phyloP scores from a whole-genome alignment of 2,888 invertebrate species.

The Epistrophe grossulariae region DNA sequence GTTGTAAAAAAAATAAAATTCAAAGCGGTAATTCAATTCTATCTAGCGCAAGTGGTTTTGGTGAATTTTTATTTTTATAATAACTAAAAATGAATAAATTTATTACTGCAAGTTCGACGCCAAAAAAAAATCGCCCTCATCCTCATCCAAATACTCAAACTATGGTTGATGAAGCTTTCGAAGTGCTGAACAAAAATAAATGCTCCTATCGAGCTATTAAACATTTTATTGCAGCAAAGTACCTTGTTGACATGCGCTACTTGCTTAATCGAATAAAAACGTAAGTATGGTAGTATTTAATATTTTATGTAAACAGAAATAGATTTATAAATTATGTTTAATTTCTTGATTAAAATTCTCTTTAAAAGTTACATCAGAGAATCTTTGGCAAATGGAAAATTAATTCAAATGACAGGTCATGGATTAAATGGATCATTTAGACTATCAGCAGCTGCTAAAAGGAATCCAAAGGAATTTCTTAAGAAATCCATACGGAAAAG shows the following conservation, averaged over 20 bases:
- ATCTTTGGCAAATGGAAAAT: conserved; percentile 37
- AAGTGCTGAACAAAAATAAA: conserved; percentile 20
- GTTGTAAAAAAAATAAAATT: no score
- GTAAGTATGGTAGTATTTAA: no score
- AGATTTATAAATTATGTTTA: no score
- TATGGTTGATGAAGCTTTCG: conserved; percentile 51
- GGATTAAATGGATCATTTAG: conserved; percentile 53
- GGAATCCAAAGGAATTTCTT: conserved; percentile 15
- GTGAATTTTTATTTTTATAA: no score
- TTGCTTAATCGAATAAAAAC: neutral
- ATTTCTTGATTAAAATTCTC: neutral
- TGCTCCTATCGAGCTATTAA: conserved; percentile 38
- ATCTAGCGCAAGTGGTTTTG: no score
- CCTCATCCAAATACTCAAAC: conserved; percentile 24
- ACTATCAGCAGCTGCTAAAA: conserved; percentile 40
- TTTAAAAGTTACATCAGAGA: conserved; percentile 27
- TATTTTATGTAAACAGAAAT: no score
- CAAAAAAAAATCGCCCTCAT: neutral
- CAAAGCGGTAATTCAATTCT: no score
- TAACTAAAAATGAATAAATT: neutral
- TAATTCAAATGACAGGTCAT: conserved; percentile 40
- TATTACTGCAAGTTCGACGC: conserved; percentile 19
- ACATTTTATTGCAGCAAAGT: conserved; percentile 26
- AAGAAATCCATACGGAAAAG: neutral
- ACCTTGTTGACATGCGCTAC: conserved; percentile 24